These are phyloP conservation scores for Gadus chalcogrammus DNA, from an alignment of 2,113 vertebrate genomes.

Conservation along the genomic window DNA sequence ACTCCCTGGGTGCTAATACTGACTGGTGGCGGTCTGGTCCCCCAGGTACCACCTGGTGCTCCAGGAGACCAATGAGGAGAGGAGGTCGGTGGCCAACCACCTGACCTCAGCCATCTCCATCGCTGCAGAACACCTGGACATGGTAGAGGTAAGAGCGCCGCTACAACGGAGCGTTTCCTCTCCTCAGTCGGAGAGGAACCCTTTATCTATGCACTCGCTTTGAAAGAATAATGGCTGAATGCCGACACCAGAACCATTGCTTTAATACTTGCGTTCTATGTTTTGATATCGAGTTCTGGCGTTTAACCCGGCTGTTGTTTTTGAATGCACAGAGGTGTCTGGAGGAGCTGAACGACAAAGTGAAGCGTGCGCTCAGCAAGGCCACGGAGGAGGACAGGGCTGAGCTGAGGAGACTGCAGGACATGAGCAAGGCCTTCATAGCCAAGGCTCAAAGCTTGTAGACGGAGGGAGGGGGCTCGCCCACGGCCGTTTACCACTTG, in stretches of 20 bases:
- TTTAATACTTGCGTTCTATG: not conserved
- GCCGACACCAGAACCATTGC: too few relatives aligned
- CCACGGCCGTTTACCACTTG: not conserved
- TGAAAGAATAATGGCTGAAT: too few relatives aligned
- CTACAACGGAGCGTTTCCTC: too few relatives aligned
- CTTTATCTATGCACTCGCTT: too few relatives aligned
- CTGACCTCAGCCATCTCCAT: slow-evolving; percentile 58
- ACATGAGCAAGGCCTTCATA: slow-evolving; percentile 50
- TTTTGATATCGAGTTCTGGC: not conserved
- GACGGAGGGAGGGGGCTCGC: slow-evolving; percentile 7
- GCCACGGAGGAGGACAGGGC: slow-evolving; percentile 57
- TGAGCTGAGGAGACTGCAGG: slow-evolving; percentile 47
- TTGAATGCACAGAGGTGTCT: slow-evolving; percentile 56
- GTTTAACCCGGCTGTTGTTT: slow-evolving; percentile 1
- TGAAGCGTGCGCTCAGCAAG: slow-evolving; percentile 56
- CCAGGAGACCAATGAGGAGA: slow-evolving; percentile 75
- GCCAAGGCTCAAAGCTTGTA: slow-evolving; percentile 35
- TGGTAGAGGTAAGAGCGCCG: slow-evolving; percentile 62
- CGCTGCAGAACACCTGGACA: slow-evolving; percentile 59
- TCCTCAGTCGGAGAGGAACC: too few relatives aligned
- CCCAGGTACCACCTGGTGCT: slow-evolving; percentile 73
- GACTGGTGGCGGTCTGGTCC: not conserved
- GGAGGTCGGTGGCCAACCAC: slow-evolving; percentile 66
- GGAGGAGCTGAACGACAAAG: slow-evolving; percentile 54
- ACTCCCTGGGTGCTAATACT: too few relatives aligned